Evolutionary conservation across 2,888 invertebrate genomes (phyloP).

Genomic region (Conus canariensis): DNA sequence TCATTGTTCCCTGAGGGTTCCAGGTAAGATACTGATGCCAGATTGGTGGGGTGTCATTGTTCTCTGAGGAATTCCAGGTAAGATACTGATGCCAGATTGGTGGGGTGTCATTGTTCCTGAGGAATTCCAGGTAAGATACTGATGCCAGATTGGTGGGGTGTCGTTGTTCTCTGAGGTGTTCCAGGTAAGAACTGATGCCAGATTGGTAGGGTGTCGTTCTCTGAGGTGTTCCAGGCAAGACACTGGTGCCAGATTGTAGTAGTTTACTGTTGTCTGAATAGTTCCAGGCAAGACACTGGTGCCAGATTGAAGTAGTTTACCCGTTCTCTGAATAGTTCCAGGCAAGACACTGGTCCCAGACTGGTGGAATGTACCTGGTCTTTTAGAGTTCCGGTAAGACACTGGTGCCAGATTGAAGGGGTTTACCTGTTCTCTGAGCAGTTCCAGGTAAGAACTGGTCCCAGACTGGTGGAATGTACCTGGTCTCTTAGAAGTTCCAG

Average conservation of each 20-base stretch:
- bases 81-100: neutral
- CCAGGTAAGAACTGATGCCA: neutral
- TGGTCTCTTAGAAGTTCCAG: neutral
- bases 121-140: neutral
- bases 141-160: neutral
- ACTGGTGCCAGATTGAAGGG: neutral
- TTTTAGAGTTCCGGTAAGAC: conserved; percentile 16
- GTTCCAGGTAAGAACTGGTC: neutral
- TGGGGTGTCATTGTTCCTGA: neutral
- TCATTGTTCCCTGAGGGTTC: neutral
- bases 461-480: neutral
- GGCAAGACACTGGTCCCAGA: neutral
- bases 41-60: neutral
- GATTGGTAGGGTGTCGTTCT: too few relatives aligned
- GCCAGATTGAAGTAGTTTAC: neutral
- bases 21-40: conserved; percentile 5
- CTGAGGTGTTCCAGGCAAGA: too few relatives aligned
- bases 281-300: conserved; percentile 1
- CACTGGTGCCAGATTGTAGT: too few relatives aligned
- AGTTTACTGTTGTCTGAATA: too few relatives aligned
- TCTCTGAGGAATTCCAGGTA: conserved; percentile 17
- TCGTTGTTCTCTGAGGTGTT: conserved; percentile 3
- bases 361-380: neutral
- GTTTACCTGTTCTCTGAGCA: neutral
- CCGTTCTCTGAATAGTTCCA: neutral